Evolutionary conservation across 2,113 vertebrate species (phyloP).

Genomic region (Serinus canaria): DNA sequence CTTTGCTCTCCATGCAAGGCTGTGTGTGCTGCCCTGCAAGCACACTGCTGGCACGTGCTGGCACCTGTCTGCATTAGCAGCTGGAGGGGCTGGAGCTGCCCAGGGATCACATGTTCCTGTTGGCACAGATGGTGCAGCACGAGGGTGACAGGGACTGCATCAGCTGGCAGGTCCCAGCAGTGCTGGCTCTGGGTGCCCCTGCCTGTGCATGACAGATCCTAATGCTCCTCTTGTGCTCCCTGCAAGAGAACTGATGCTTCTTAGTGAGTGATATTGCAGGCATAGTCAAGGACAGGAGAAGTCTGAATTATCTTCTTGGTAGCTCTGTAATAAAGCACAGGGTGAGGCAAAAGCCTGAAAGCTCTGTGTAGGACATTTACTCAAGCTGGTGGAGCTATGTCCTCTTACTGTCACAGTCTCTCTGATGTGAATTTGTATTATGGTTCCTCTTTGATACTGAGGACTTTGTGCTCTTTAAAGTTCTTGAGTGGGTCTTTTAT

Average conservation of each 20-base stretch:
- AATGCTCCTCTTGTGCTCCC: neutral
- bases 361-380: neutral
- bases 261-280: neutral
- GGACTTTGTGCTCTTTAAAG: neutral
- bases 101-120: neutral
- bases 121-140: fast-evolving
- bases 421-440: neutral
- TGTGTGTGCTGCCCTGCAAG: neutral
- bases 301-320: neutral
- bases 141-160: neutral
- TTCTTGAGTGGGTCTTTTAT: neutral
- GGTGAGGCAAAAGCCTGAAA: neutral
- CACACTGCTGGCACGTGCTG: fast-evolving
- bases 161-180: neutral
- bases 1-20: neutral
- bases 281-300: neutral
- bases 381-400: neutral
- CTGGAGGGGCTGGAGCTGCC: neutral
- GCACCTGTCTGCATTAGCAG: fast-evolving
- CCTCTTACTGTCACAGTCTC: neutral
- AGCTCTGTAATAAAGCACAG: neutral
- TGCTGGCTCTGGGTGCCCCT: neutral
- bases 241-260: neutral
- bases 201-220: neutral
- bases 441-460: neutral